Evolutionary conservation across 2,797 vertebrate species (phyloP), one percentile per base, ranked within the genome.

Genomic region (Mareca strepera): DNA sequence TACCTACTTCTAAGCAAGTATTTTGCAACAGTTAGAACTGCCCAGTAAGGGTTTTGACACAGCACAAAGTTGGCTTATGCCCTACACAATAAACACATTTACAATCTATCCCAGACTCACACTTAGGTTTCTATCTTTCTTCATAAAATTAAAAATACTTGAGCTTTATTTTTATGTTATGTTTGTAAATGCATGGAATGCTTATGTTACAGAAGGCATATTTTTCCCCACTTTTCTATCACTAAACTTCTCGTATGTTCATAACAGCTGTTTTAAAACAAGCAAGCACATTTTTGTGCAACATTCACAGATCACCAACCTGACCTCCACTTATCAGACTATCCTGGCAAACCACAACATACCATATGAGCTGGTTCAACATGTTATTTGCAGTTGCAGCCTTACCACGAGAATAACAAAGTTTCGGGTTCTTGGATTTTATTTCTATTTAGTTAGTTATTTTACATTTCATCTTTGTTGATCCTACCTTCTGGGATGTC

Each of bases 401-500:
- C 64, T 91, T 86, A 84, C 46, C 4, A 4, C 50, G 78, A 94
- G 26, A 80, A 86, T 41, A 63, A 77, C 35, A 95, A 31, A 33
- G 8, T 5, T 64, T 66, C 20, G 41, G 39, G 13, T 86, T 86
- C 80, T 41, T 1, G 43, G 3, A 12, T 23, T 66, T 41, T 52
- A 26, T 52, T 28, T 52, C 28, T 28, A 16, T 52, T 52, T 52
- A 22, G 28, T 41, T 50, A 41, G 43, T 60, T 41, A 85, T 92
- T 92, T 63, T 7, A 50, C 37, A 91, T 95, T 96, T 88, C 50
- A 55, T 66, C 91, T 95, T 95, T 95, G 80, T 97, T 97, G 95
- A 82, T 93, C 97, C 96, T 97, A 97, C 97, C 97, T 97, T 97
- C 96, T 52, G 92, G 94, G 95, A 86, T 94, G 97, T 97, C 97